Base-by-base conservation (phyloP, 2,888 invertebrate genomes). In the Lypha dubia region DNA sequence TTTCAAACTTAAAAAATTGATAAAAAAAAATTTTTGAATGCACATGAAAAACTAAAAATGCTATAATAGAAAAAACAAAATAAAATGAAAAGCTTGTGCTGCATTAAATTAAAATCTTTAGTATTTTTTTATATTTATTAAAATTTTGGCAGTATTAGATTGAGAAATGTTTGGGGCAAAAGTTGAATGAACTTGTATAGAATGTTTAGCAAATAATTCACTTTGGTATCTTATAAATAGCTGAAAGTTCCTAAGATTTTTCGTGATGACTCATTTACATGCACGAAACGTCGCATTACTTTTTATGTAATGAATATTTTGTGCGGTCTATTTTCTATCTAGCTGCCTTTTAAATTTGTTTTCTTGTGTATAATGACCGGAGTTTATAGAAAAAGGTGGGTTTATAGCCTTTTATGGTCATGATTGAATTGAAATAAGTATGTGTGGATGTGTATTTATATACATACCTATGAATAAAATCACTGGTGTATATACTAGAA, bases 151-250 rank as follows among this genome's bases (percentile, higher is more conserved):
- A 15, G 13, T 1, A 4, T 41, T 3, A 11, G 4, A 41, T 13
- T 6, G 2, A 8, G 3, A 35, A 35, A 73, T 53, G 28, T 51
- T 38, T 44, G 7, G 20, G 11, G 28, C 22, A 28, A 62, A 79
- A 68, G 68, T 67, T 81, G 41, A 81, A 70, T 75, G 81, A 81
- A 81, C 81, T 68, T 79, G 35, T 38, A 3, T 38, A n/a, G n/a
- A n/a, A n/a, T n/a, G n/a, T n/a, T n/a, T n/a, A n/a, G n/a, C n/a
- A n/a, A n/a, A n/a, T n/a, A n/a, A n/a, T n/a, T n/a, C 28, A 28
- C 28, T 28, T 28, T 28, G 28, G 28, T 28, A 28, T 28, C 2
- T 28, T 28, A 28, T 1, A 35, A 35, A 35, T 35, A 35, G 9
- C 1, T 35, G 35, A 8, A 8, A 35, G 1, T 53, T 56, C 56